Evolutionary conservation across 2,797 vertebrate genomes (phyloP).

Genomic region (Rhadinocentrus ornatus): DNA sequence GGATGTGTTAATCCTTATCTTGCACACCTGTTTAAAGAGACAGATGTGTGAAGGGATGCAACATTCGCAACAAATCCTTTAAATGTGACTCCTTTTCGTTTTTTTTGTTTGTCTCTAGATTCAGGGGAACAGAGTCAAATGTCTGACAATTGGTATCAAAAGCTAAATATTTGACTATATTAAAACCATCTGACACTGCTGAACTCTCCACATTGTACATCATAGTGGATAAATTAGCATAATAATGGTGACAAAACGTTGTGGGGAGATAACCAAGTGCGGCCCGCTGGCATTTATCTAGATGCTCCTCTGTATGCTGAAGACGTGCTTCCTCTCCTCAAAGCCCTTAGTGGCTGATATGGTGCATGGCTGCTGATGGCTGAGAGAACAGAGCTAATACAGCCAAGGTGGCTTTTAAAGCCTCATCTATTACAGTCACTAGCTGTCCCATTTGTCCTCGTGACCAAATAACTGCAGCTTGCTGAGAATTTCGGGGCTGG

Average conservation of each 20-base stretch:
- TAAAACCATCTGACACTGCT: conserved; percentile 49
- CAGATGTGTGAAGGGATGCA: no score
- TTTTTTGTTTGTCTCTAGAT: conserved; percentile 15
- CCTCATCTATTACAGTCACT: conserved; percentile 67
- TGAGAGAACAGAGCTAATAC: conserved; percentile 63
- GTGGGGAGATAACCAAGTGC: conserved; percentile 61
- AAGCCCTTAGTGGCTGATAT: conserved; percentile 60
- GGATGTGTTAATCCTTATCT: no score
- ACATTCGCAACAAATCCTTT: not conserved
- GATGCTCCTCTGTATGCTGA: conserved; percentile 63
- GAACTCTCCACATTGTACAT: conserved; percentile 47
- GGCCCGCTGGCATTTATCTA: conserved; percentile 64
- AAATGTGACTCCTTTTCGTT: not conserved
- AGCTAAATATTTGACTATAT: conserved; percentile 38
- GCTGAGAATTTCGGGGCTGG: conserved; percentile 14
- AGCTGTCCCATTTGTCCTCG: conserved; percentile 71
- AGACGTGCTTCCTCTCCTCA: conserved; percentile 54
- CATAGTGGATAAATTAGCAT: conserved; percentile 47
- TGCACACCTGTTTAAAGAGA: no score
- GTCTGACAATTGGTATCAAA: conserved; percentile 60
- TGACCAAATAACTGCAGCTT: conserved; percentile 58
- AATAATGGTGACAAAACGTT: conserved; percentile 65
- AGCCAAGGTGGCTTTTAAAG: conserved; percentile 53
- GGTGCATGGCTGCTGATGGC: conserved; percentile 52
- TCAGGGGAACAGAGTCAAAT: conserved; percentile 47